Evolutionary conservation across 2,113 vertebrate genomes (phyloP), one percentile per base, ranked within the genome.

Genomic region (Trematomus loennbergii): DNA sequence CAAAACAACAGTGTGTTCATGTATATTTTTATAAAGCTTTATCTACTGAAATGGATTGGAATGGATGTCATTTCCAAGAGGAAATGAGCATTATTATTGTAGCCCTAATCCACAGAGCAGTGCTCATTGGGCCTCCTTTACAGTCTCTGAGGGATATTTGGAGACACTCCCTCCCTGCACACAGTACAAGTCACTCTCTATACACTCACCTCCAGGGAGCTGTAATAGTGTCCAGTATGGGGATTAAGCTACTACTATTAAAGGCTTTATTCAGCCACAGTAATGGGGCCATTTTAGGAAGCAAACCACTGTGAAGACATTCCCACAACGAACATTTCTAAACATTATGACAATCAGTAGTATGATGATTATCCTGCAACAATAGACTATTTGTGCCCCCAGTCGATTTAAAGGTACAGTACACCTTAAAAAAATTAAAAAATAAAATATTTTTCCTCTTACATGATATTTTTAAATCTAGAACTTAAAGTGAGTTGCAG

Each of bases 71-170:
- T 72, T 78, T 76, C 52, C 0, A 49, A 1, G 2, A 81, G 85
- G 79, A 89, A 89, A 90, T 86, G 82, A 85, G 66, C 66, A 62
- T 60, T 57, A 80, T 75, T 55, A 84, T 87, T 83, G 74, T 58
- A 20, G 72, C 54, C 61, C 88, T 78, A 83, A 65, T 61, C 58
- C 72, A 55, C 33, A 82, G 70, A 67, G 36, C 58, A 72, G 60
- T 12, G 20, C 72, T 80, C 62, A 60, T 12, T 8, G 70, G 70
- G 48, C 63, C 45, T 59, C 15, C 69, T 73, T 77, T 49, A 73
- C 67, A 12, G 60, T 65, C 79, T 50, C 49, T 25, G 40, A 62
- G 63, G 81, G 70, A 70, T 29, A 40, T 50, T 70, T 59, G 43
- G 57, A 75, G 49, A 62, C 29, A 10, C 18, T 43, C n/a, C 0